phyloP scores from a whole-genome alignment of 2,797 vertebrate species.

The Chelon labrosus region DNA sequence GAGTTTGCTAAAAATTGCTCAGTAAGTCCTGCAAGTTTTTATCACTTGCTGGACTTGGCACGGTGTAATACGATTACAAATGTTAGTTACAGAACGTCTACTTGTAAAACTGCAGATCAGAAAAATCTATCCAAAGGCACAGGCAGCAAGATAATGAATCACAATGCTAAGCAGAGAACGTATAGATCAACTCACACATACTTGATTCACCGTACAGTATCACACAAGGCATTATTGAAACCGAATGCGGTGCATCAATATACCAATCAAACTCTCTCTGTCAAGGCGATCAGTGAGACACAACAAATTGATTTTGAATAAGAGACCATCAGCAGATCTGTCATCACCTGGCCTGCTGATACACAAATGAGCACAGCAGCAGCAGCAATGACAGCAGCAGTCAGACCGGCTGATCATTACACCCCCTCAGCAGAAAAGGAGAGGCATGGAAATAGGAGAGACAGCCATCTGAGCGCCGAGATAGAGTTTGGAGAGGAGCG shows the following conservation, averaged over 20 bases:
- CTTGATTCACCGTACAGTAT: conserved; percentile 4
- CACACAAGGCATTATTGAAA: conserved; percentile 25
- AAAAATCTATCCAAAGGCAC: background rate
- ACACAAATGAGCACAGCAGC: conserved; percentile 47
- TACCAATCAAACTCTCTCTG: conserved; percentile 29
- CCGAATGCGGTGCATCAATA: conserved; percentile 23
- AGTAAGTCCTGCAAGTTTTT: conserved; percentile 45
- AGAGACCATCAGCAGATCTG: conserved; percentile 64
- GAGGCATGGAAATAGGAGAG: background rate
- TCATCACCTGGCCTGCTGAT: conserved; percentile 33
- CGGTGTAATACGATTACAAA: conserved; percentile 25
- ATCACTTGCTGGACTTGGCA: conserved; percentile 44
- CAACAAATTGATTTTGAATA: conserved; percentile 62
- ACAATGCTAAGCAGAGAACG: background rate
- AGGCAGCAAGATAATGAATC: background rate
- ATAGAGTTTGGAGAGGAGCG: conserved; percentile 30
- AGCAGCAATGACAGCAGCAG: conserved; percentile 42
- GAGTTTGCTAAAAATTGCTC: conserved; percentile 48
- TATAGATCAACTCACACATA: background rate
- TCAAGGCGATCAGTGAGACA: conserved; percentile 45
- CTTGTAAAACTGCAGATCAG: background rate
- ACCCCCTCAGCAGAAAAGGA: conserved; percentile 34
- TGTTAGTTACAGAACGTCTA: conserved; percentile 12
- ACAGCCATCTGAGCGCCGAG: conserved; percentile 11
- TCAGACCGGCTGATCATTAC: conserved; percentile 35